These are phyloP conservation scores for Tarsius wallacei DNA, from an alignment of 2,797 vertebrate species.

Conservation along the genomic window DNA sequence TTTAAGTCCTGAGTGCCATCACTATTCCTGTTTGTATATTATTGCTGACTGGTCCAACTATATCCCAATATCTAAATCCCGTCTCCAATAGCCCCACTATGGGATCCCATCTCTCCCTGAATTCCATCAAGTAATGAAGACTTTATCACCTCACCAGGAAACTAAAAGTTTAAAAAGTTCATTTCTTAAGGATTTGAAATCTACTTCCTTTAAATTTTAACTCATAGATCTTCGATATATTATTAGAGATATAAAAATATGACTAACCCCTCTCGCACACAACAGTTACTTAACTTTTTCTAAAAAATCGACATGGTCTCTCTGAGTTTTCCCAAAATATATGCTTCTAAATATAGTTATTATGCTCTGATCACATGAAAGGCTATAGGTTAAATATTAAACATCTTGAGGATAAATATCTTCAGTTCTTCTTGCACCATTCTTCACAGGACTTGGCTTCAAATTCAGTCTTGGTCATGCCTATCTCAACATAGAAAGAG, in stretches of 20 bases:
- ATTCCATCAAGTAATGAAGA: neutral
- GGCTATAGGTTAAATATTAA: neutral
- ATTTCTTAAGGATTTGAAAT: slow-evolving; percentile 53
- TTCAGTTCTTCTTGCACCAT: neutral
- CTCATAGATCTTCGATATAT: neutral
- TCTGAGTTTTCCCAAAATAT: neutral
- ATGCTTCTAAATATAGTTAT: neutral
- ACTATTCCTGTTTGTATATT: neutral
- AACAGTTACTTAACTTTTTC: slow-evolving; percentile 40
- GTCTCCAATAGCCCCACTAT: neutral
- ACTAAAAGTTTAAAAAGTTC: slow-evolving; percentile 7
- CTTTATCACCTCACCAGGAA: neutral
- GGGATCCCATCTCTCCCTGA: neutral
- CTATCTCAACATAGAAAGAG: neutral
- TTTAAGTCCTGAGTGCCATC: neutral
- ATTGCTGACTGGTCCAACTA: neutral
- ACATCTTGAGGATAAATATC: neutral
- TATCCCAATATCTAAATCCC: neutral
- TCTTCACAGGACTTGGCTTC: neutral
- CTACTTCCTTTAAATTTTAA: slow-evolving; percentile 52
- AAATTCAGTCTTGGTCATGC: neutral
- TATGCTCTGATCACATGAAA: neutral
- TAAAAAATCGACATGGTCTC: neutral
- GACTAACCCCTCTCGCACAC: neutral
- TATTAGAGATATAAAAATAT: slow-evolving; percentile 6